Conservation (phyloP, 2,888 invertebrate genomes). For the Ephialtes manifestator region DNA sequence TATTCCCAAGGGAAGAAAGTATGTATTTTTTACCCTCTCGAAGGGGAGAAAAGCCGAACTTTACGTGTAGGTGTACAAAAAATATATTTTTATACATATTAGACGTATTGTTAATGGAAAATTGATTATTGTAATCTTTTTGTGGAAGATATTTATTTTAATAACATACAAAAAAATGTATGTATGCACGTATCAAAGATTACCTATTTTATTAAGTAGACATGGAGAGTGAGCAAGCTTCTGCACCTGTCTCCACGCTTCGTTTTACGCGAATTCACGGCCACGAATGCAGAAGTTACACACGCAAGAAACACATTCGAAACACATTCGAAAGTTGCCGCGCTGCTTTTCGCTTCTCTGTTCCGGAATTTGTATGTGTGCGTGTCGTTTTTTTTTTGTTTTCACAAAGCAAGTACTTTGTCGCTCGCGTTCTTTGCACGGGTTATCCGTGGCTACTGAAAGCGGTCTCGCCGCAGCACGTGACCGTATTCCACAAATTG, state of each 20-base stretch:
- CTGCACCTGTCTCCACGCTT: conserved; percentile 2
- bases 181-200: neutral
- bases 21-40: too few relatives aligned
- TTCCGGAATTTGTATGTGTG: neutral
- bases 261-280: conserved; percentile 47
- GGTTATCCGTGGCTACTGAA: conserved; percentile 3
- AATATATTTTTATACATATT: too few relatives aligned
- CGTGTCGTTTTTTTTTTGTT: conserved; percentile 27
- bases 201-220: neutral
- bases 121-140: too few relatives aligned
- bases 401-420: neutral
- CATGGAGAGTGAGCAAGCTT: neutral
- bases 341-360: conserved; percentile 71
- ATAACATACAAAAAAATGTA: neutral
- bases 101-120: too few relatives aligned
- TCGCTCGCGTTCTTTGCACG: neutral
- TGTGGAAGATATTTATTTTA: neutral
- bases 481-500: conserved; percentile 56
- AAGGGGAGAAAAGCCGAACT: too few relatives aligned
- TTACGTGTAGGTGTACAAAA: too few relatives aligned
- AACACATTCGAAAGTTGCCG: conserved; percentile 75
- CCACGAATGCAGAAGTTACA: conserved; percentile 39
- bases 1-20: too few relatives aligned
- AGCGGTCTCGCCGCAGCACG: conserved; percentile 37
- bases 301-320: neutral